Base-by-base conservation (phyloP, 2,888 invertebrate species). In the Chorisops tibialis region DNA sequence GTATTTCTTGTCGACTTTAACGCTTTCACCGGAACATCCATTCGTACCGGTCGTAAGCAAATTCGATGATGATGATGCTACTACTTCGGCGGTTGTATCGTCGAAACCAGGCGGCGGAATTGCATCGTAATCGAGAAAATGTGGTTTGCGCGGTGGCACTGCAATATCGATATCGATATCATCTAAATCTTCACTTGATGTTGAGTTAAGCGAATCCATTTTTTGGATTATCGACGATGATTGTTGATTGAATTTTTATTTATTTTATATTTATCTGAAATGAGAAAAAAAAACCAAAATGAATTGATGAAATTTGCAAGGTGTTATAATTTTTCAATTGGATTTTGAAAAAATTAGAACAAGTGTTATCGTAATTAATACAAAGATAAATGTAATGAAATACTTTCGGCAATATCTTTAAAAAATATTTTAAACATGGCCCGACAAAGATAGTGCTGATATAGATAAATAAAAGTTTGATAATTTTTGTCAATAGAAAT, bases 91-190 rank as follows among this genome's bases (percentile, higher is more conserved):
- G 4, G 52, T 61, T 21, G 37, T 52, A 35, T 76, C 75, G 21
- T 75, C 73, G 63, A 76, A 75, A 19, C 81, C 82, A 60, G 83
- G 81, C 61, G 83, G 82, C 52, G 81, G 79, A 56, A 81, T 81
- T 62, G 82, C 83, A 73, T 85, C 85, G 69, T 85, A 85, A 69
- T 85, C 85, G 51, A 85, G 78, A 69, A 85, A 85, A 74, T 85
- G 85, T 21, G 83, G 81, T 68, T 83, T 81, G 68, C 81, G 81
- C 50, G 80, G 74, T 7, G 73, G 68, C 4, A 75, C 75, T 24
- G 63, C 60, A 30, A 71, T 73, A 52, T 68, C 68, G 37, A 68
- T 50, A 49, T 65, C 66, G 16, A 68, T 49, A 56, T 67, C 63
- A 48, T 66, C 65, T 21, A 67, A 52, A 52, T 68, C 67, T 65